A percentile compares a stretch with the other conserved stretches of the same genome.
Conservation (phyloP, 2,113 vertebrate genomes). For the Formicarius rufipectus region DNA sequence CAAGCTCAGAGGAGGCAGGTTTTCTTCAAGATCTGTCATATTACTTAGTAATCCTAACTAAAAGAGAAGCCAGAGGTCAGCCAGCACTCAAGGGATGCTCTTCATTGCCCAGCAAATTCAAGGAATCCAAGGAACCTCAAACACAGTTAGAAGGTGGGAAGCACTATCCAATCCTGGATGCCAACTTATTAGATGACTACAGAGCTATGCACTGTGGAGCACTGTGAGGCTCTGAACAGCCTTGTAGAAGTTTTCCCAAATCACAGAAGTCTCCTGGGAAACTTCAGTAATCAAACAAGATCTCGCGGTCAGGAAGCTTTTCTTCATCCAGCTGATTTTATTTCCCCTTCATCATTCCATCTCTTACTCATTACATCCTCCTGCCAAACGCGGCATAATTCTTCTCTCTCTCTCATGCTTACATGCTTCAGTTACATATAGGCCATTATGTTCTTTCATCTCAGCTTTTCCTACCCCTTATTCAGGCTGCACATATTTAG, state of each 20-base stretch:
- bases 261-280: slow-evolving; percentile 50
- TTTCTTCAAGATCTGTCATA: slow-evolving; percentile 31
- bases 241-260: slow-evolving; percentile 65
- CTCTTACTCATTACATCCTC: slow-evolving; percentile 67
- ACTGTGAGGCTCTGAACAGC: slow-evolving; percentile 1
- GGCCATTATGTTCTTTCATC: background rate
- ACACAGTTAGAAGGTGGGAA: background rate
- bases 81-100: slow-evolving; percentile 9
- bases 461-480: background rate
- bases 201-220: slow-evolving; percentile 31
- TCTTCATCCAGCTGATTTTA: slow-evolving; percentile 54
- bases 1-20: slow-evolving; percentile 21
- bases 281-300: slow-evolving; percentile 58
- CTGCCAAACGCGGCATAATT: slow-evolving; percentile 46
- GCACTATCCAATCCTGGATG: background rate
- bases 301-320: slow-evolving; percentile 66
- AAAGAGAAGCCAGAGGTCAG: slow-evolving; percentile 1
- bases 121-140: slow-evolving; percentile 40
- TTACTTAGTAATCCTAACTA: background rate
- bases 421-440: background rate
- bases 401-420: slow-evolving; percentile 22
- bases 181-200: slow-evolving; percentile 12
- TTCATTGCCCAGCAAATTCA: slow-evolving; percentile 31
- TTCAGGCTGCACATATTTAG: background rate
- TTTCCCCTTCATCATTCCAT: slow-evolving; percentile 61